A percentile compares a stretch with the other conserved stretches of the same genome.
These are phyloP conservation scores for Chrysolina americana DNA, from an alignment of 2,888 invertebrate species.

Conservation along the genomic window DNA sequence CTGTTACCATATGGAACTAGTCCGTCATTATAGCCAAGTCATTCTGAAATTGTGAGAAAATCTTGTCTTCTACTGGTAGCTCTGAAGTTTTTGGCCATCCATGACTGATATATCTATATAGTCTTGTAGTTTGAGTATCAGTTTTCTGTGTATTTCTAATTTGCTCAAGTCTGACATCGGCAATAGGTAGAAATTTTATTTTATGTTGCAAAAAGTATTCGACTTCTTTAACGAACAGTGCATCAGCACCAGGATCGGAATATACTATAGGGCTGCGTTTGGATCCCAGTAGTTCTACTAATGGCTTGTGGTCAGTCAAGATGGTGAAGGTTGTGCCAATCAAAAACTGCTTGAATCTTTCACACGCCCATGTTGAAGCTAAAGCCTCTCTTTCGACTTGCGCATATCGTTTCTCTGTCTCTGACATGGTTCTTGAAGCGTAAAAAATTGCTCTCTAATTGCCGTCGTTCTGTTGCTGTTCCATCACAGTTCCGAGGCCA, in stretches of 20 bases:
- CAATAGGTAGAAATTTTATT: no score
- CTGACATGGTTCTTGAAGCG: conserved; percentile 58
- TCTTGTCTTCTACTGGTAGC: conserved; percentile 1
- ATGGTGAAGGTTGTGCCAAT: conserved; percentile 51
- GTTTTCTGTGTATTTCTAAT: no score
- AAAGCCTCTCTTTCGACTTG: conserved; percentile 63
- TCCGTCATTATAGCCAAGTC: neutral
- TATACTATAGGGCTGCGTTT: conserved; percentile 63
- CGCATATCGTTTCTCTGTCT: conserved; percentile 52
- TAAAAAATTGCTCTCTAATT: conserved; percentile 44
- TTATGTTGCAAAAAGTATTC: neutral
- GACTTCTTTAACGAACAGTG: conserved; percentile 4
- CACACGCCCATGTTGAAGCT: conserved; percentile 57
- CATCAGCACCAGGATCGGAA: conserved; percentile 49
- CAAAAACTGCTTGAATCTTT: conserved; percentile 58
- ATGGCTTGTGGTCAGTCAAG: conserved; percentile 65
- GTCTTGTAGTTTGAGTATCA: neutral
- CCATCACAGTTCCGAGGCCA: conserved; percentile 46
- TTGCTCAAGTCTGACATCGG: no score
- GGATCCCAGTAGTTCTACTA: conserved; percentile 59
- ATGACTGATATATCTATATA: no score
- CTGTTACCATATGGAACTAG: neutral
- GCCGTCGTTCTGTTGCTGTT: neutral
- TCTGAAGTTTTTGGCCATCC: neutral
- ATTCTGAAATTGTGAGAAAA: neutral